A percentile compares a stretch with the other conserved stretches of the same genome.
Evolutionary conservation across 1,140 invertebrate genomes (phyloP).

Genomic region (Mercenaria mercenaria): DNA sequence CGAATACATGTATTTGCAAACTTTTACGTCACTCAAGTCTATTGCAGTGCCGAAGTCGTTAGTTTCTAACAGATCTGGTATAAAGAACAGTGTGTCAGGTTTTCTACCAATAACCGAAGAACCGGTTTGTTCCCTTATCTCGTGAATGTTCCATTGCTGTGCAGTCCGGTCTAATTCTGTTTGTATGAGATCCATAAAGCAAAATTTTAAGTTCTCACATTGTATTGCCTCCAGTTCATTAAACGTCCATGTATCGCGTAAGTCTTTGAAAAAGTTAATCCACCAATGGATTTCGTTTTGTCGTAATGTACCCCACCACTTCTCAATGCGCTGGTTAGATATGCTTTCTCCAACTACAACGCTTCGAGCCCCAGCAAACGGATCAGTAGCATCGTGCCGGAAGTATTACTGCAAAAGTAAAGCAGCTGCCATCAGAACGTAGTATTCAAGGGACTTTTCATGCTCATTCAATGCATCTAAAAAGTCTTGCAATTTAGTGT

Average conservation of each 20-base stretch:
- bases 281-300: slow-evolving; percentile 23
- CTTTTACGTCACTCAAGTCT: background rate
- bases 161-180: slow-evolving; percentile 19
- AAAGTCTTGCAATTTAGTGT: slow-evolving; percentile 10
- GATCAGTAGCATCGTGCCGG: slow-evolving; percentile 4
- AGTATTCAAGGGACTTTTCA: background rate
- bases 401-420: slow-evolving; percentile 12
- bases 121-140: background rate
- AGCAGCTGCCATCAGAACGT: background rate
- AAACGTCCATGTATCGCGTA: background rate
- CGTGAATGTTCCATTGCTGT: slow-evolving; percentile 38
- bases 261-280: slow-evolving; percentile 45
- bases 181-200: background rate
- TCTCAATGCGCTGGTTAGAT: slow-evolving; percentile 45
- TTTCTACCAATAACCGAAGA: background rate
- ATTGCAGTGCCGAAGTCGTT: background rate
- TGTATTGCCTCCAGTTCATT: slow-evolving; percentile 16
- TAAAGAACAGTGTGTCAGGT: background rate
- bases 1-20: background rate
- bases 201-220: slow-evolving; percentile 42
- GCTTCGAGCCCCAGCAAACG: slow-evolving; percentile 35
- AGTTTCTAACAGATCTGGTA: no score
- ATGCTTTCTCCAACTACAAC: slow-evolving; percentile 42
- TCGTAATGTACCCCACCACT: slow-evolving; percentile 32
- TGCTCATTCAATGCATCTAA: background rate